phyloP scores from a whole-genome alignment of 2,888 invertebrate species.

The Portevinia maculata region DNA sequence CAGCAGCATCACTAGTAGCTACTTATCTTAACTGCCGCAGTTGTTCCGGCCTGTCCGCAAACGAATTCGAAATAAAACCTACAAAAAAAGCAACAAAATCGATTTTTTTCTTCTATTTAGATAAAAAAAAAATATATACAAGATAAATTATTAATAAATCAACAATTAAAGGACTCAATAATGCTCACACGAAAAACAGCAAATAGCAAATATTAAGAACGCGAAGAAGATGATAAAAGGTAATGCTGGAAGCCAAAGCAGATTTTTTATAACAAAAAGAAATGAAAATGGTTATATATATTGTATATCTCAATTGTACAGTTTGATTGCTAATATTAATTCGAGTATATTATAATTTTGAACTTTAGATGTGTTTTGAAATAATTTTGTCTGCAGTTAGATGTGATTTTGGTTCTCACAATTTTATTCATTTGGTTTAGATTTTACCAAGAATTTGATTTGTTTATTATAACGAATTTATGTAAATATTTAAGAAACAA shows the following conservation, averaged over 20 bases:
- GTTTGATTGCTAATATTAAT: constrained; percentile 51
- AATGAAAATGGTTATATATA: constrained; percentile 7
- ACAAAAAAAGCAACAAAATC: constrained; percentile 42
- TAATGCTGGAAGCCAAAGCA: constrained; percentile 53
- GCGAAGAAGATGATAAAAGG: constrained; percentile 7
- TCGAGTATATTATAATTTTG: constrained; percentile 29
- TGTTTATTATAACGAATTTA: constrained; percentile 51
- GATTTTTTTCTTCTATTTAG: constrained; percentile 43
- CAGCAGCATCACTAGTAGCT: constrained; percentile 38
- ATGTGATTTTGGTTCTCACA: constrained; percentile 14
- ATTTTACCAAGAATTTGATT: constrained; percentile 1
- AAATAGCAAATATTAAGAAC: not conserved
- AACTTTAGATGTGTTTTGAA: constrained; percentile 42
- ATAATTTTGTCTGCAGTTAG: not conserved
- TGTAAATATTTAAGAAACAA: constrained; percentile 57
- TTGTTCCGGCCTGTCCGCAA: constrained; percentile 18
- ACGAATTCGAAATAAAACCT: constrained; percentile 2
- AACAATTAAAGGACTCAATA: constrained; percentile 36
- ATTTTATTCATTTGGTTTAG: not conserved
- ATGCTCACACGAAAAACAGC: constrained; percentile 44
- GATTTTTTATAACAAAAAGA: constrained; percentile 16
- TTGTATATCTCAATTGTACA: constrained; percentile 40
- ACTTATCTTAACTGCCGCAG: constrained; percentile 45
- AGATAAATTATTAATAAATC: constrained; percentile 71
- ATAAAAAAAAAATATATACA: constrained; percentile 44